phyloP scores from a whole-genome alignment of 2,888 invertebrate species.

The Cylloceria caligata region DNA sequence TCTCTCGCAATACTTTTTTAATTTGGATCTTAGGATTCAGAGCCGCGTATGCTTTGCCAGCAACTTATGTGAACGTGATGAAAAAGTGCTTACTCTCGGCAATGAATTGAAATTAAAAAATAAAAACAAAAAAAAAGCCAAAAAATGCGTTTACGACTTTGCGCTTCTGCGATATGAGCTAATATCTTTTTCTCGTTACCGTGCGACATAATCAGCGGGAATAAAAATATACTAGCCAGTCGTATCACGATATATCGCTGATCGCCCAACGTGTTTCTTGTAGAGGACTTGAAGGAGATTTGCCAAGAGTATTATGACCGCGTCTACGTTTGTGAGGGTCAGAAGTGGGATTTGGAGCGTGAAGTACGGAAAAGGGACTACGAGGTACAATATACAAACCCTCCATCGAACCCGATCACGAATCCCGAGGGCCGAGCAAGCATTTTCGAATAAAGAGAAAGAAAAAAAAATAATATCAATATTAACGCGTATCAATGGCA shows the following conservation, averaged over 20 bases:
- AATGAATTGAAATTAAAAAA: constrained; percentile 36
- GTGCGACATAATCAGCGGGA: constrained; percentile 54
- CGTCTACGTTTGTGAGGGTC: constrained; percentile 98
- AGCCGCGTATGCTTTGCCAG: constrained; percentile 63
- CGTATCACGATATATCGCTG: constrained; percentile 66
- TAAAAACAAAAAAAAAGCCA: constrained; percentile 22
- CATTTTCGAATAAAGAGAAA: constrained; percentile 45
- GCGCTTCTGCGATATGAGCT: constrained; percentile 64
- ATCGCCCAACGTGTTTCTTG: constrained; percentile 84
- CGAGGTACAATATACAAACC: constrained; percentile 91
- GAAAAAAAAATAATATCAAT: constrained; percentile 2
- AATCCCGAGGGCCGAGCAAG: constrained; percentile 66
- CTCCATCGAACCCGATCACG: constrained; percentile 65
- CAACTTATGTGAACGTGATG: constrained; percentile 54
- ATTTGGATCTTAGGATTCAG: constrained; percentile 50
- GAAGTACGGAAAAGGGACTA: constrained; percentile 99
- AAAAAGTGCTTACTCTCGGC: constrained; percentile 59
- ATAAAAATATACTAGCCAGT: constrained; percentile 62
- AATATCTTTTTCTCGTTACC: constrained; percentile 57
- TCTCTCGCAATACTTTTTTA: constrained; percentile 53
- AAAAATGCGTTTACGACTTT: constrained; percentile 55
- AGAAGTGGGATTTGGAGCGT: constrained; percentile 99
- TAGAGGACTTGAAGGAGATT: constrained; percentile 96
- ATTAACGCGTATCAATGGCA: constrained; percentile 2
- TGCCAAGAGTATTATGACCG: constrained; percentile 98